These are phyloP conservation scores for Hyperoodon ampullatus DNA, from an alignment of 2,113 vertebrate genomes.

Conservation along the genomic window DNA sequence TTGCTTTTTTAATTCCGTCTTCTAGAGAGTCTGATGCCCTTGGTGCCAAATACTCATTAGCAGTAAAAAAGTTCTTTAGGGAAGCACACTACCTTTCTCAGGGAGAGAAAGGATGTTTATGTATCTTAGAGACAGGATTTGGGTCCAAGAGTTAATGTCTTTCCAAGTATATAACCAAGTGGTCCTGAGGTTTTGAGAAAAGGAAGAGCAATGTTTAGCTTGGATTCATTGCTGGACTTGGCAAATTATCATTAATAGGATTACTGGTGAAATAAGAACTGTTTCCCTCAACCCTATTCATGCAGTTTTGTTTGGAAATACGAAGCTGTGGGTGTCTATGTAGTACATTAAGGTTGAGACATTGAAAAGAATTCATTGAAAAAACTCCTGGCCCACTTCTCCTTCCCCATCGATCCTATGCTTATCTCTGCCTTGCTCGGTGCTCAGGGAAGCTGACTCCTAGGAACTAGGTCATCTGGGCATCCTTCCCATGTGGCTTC, in stretches of 20 bases:
- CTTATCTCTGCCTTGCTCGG: not conserved
- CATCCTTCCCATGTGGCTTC: not conserved
- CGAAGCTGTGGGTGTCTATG: not conserved
- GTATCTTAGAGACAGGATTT: not conserved
- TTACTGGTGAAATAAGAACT: not conserved
- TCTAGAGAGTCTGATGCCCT: not conserved
- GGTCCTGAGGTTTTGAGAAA: not conserved
- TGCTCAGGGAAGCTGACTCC: not conserved
- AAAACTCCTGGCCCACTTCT: not conserved
- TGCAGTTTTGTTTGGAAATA: constrained; percentile 14
- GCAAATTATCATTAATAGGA: not conserved
- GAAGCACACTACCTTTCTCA: not conserved
- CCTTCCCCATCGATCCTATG: not conserved
- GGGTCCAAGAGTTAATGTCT: not conserved
- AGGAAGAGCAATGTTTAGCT: not conserved
- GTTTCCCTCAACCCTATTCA: not conserved
- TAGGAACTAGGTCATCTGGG: not conserved
- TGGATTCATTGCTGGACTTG: not conserved
- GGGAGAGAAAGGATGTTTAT: not conserved
- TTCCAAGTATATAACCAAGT: not conserved
- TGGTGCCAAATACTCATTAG: not conserved
- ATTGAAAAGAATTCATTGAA: not conserved
- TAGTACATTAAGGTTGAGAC: not conserved
- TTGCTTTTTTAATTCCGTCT: not conserved
- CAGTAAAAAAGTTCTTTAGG: not conserved